Evolutionary conservation across 2,888 invertebrate species (phyloP).

Genomic region (Dysmachus trigonus): DNA sequence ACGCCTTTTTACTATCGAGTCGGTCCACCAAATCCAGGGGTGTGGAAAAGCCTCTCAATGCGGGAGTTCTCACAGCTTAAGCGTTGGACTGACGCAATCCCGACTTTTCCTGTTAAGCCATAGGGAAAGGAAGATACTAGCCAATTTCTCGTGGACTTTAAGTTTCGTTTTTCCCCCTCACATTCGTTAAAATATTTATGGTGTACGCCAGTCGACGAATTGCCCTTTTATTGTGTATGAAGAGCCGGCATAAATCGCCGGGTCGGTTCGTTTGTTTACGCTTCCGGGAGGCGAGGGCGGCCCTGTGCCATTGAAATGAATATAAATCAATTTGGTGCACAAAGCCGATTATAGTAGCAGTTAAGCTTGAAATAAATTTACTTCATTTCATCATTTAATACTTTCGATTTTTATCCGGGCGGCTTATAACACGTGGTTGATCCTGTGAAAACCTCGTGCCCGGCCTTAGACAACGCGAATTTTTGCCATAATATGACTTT

Average conservation of each 20-base stretch:
- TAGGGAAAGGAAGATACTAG: slow-evolving; percentile 3
- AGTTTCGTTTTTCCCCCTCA: slow-evolving; percentile 17
- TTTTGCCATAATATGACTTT: neutral
- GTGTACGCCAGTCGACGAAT: slow-evolving; percentile 46
- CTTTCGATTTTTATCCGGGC: neutral
- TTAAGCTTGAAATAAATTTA: slow-evolving; percentile 34
- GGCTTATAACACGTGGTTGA: neutral
- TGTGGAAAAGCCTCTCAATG: slow-evolving; percentile 22
- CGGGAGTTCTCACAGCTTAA: slow-evolving; percentile 36
- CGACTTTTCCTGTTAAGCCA: slow-evolving; percentile 22
- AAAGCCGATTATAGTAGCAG: slow-evolving; percentile 33
- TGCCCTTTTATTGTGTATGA: slow-evolving; percentile 47
- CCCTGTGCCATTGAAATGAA: neutral
- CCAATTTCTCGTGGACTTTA: slow-evolving; percentile 25
- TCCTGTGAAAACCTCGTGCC: neutral
- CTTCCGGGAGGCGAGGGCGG: neutral
- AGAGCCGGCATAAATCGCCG: slow-evolving; percentile 30
- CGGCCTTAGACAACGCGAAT: neutral
- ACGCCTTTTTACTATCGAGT: slow-evolving; percentile 41
- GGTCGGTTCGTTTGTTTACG: slow-evolving; percentile 20
- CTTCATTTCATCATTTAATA: slow-evolving; percentile 31
- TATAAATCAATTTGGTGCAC: slow-evolving; percentile 40
- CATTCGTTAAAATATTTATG: slow-evolving; percentile 48
- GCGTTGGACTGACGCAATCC: slow-evolving; percentile 15
- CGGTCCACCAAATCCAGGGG: slow-evolving; percentile 16